Base-by-base conservation (phyloP, 2,888 invertebrate species). In the Andrena minutula region DNA sequence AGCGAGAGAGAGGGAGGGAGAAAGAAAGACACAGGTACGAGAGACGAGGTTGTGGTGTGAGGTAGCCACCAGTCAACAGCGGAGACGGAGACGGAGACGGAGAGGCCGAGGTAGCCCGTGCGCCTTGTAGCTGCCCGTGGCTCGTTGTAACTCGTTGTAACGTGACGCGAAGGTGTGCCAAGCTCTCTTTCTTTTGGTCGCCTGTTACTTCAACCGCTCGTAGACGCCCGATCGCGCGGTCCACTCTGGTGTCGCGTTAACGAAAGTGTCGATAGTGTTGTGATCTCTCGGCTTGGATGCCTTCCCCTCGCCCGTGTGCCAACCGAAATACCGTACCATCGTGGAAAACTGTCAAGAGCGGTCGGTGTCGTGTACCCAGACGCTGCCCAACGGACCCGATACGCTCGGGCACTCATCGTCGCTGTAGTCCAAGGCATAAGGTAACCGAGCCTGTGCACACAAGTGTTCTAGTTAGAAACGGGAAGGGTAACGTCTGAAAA, bases 121-220 rank as follows among this genome's bases (percentile, higher is more conserved):
- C 58, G 58, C 58, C 58, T 81, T 82, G 82, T 87, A 82, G 87
- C 81, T 82, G 84, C 82, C 78, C 79, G 87, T 86, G 85, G 84
- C 88, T 85, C 85, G 85, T 88, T 89, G 89, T 89, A 85, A 87
- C 88, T 89, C 85, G 85, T 83, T 82, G 88, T 87, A 89, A 89
- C 89, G 88, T 86, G 87, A 89, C 90, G 90, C 89, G 88, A 86
- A 89, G 88, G 89, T 89, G 89, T 85, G 89, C 88, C 82, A 79
- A 75, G 83, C 69, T 81, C 23, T 56, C 56, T 56, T 56, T 56
- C 76, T 75, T 69, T 82, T 80, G 78, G 65, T 79, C 70, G 79
- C 83, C 86, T 87, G 89, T 90, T 85, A 90, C 86, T 85, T 83
- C 53, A 20, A 20, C 53, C 79, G 65, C 63, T 65, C 73, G 49